phyloP scores from a whole-genome alignment of 1,140 invertebrate species.

The Habropoda laboriosa region DNA sequence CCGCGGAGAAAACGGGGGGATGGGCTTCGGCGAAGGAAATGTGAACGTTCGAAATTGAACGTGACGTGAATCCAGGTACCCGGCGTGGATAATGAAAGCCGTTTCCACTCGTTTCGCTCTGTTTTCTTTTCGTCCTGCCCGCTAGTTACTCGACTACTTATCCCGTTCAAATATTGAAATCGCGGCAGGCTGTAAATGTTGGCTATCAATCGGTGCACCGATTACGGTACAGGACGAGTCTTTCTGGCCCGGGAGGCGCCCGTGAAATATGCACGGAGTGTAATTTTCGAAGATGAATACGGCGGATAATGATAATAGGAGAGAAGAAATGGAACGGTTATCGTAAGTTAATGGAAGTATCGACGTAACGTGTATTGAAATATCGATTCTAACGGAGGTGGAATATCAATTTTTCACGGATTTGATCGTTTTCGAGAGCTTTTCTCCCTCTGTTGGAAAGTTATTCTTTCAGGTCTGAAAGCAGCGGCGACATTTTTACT shows the following conservation, averaged over 20 bases:
- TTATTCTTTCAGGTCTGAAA: no score
- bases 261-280: no score
- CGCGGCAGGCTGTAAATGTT: background rate
- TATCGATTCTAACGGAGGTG: no score
- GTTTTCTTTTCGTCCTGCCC: background rate
- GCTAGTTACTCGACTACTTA: slow-evolving; percentile 18
- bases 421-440: no score
- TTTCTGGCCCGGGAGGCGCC: no score
- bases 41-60: background rate
- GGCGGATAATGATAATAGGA: no score
- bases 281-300: no score
- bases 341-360: no score
- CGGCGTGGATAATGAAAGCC: background rate
- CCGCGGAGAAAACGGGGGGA: background rate
- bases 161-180: slow-evolving; percentile 27
- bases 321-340: no score
- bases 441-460: background rate
- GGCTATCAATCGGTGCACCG: background rate
- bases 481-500: background rate
- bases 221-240: no score
- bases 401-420: no score
- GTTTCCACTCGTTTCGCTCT: background rate
- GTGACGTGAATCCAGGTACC: background rate
- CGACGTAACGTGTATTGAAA: no score
- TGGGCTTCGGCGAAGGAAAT: background rate